Evolutionary conservation across 2,888 invertebrate genomes (phyloP).

Genomic region (Tachystola acroxantha): DNA sequence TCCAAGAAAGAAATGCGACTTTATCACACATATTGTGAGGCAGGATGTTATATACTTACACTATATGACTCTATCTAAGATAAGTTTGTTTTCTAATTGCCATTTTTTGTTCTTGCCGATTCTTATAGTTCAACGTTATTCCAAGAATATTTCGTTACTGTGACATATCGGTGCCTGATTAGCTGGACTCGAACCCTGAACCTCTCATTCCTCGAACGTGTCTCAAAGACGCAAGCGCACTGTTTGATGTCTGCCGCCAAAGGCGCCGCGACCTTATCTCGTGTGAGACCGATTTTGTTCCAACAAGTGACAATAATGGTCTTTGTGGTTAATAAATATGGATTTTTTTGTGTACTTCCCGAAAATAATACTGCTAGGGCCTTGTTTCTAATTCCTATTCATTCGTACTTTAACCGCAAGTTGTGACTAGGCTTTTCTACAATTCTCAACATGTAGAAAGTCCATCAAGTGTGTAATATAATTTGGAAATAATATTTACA

Average conservation of each 20-base stretch:
- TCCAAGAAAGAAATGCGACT: no score
- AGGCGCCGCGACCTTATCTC: conserved; percentile 67
- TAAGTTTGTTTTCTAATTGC: neutral
- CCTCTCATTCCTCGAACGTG: conserved; percentile 62
- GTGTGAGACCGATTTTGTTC: conserved; percentile 61
- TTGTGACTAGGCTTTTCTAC: no score
- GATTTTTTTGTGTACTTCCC: conserved; percentile 41
- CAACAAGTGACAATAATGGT: conserved; percentile 68
- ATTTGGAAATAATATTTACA: no score
- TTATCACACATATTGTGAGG: no score
- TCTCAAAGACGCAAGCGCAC: conserved; percentile 46
- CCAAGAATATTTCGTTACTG: conserved; percentile 35
- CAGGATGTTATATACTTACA: no score
- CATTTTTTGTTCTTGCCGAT: conserved; percentile 7
- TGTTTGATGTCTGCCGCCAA: conserved; percentile 66
- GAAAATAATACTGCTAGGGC: conserved; percentile 12
- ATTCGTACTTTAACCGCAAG: neutral
- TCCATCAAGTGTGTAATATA: no score
- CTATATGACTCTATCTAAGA: no score
- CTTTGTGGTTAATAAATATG: conserved; percentile 66
- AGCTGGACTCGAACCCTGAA: conserved; percentile 53
- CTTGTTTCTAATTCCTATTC: neutral
- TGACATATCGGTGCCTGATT: conserved; percentile 59
- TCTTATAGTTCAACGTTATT: conserved; percentile 18
- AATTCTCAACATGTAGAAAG: no score